phyloP scores from a whole-genome alignment of 2,797 vertebrate genomes.

The Aphelocoma californica region DNA sequence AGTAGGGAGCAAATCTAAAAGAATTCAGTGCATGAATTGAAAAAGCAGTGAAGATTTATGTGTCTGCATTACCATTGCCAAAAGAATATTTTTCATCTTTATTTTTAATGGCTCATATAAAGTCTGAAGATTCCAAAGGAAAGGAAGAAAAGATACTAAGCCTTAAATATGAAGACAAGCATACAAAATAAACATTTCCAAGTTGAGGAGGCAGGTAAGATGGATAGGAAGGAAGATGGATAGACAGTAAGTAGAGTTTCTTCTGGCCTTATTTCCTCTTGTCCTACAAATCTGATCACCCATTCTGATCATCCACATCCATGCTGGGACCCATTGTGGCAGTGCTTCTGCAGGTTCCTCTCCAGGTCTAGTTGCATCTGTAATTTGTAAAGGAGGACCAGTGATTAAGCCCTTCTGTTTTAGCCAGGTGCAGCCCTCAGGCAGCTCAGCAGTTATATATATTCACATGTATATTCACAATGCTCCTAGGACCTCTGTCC shows the following conservation, averaged over 20 bases:
- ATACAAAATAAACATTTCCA: background rate
- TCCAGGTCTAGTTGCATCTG: background rate
- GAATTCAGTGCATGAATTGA: background rate
- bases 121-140: background rate
- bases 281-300: background rate
- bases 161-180: background rate
- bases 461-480: background rate
- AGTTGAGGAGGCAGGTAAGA: background rate
- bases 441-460: background rate
- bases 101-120: background rate
- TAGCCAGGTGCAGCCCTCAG: background rate
- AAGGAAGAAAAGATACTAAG: background rate
- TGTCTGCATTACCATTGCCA: background rate
- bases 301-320: background rate
- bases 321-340: background rate
- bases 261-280: background rate
- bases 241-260: background rate
- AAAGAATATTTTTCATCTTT: background rate
- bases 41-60: constrained; percentile 31
- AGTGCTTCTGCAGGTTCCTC: background rate
- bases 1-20: constrained; percentile 7
- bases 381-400: background rate
- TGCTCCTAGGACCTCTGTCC: background rate
- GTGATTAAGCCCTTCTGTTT: background rate
- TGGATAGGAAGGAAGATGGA: background rate